A percentile compares a stretch with the other conserved stretches of the same genome.
Conservation (phyloP, 2,113 vertebrate genomes). For the Vidua macroura region DNA sequence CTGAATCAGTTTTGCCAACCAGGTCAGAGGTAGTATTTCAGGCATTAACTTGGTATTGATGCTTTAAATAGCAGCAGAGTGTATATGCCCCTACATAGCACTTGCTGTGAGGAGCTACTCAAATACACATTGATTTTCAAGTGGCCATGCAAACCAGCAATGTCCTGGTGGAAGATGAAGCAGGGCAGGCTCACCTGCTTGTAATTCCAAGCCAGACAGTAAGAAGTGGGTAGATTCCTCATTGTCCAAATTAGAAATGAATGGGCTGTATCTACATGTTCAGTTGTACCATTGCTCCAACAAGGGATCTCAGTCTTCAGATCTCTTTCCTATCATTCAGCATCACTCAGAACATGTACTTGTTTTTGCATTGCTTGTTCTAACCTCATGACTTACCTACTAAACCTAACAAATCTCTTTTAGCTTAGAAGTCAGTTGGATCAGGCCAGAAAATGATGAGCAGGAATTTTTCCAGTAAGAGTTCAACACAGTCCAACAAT, state of each 20-base stretch:
- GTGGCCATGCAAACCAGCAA: not conserved
- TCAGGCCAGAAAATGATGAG: not conserved
- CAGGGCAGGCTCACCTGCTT: not conserved
- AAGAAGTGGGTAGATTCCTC: not conserved
- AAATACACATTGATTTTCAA: not conserved
- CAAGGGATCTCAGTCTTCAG: not conserved
- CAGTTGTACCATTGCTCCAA: not conserved
- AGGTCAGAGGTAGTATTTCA: constrained; percentile 21
- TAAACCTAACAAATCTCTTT: not conserved
- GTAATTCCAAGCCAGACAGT: not conserved
- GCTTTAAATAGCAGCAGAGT: constrained; percentile 42
- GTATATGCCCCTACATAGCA: constrained; percentile 11
- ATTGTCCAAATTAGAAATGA: constrained; percentile 20
- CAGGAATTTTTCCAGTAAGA: not conserved
- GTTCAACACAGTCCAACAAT: not conserved
- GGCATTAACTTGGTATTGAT: not conserved
- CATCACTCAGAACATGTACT: not conserved
- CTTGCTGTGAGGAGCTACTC: not conserved
- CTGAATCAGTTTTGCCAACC: not conserved
- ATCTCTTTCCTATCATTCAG: not conserved
- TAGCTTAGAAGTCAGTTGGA: not conserved
- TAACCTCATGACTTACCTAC: not conserved
- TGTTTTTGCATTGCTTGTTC: not conserved
- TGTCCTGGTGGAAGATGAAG: not conserved
- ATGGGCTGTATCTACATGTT: not conserved